phyloP scores from a whole-genome alignment of 2,113 vertebrate species.

The Arothron firmamentum region DNA sequence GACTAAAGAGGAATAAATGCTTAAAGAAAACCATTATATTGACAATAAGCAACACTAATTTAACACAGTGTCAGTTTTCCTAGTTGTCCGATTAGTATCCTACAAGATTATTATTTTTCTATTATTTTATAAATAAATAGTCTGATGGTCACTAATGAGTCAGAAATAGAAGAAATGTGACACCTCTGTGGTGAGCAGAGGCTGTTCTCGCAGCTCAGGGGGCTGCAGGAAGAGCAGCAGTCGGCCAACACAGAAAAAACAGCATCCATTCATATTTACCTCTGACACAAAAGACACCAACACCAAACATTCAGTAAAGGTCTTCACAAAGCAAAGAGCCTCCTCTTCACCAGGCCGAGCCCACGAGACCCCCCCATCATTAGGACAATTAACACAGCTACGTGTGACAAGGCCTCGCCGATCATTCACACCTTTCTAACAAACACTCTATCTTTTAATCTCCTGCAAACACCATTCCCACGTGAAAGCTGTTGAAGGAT shows the following conservation, averaged over 20 bases:
- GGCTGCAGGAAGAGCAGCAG: too few relatives aligned
- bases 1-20: too few relatives aligned
- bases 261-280: too few relatives aligned
- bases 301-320: too few relatives aligned
- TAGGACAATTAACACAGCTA: conserved; percentile 90
- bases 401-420: conserved; percentile 81
- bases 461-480: conserved; percentile 88
- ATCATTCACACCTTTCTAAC: conserved; percentile 94
- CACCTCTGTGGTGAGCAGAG: conserved; percentile 58
- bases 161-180: conserved; percentile 42
- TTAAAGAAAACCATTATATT: too few relatives aligned
- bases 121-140: conserved; percentile 29
- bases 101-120: too few relatives aligned
- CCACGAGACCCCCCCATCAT: conserved; percentile 81
- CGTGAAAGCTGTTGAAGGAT: conserved; percentile 82
- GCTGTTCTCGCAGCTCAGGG: too few relatives aligned
- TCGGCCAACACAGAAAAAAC: too few relatives aligned
- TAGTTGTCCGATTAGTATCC: too few relatives aligned
- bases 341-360: conserved; percentile 77
- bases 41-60: too few relatives aligned
- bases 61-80: too few relatives aligned
- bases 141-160: conserved; percentile 66
- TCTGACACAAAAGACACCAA: too few relatives aligned
- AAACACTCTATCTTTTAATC: conserved; percentile 89
- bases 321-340: conserved; percentile 23